These are phyloP conservation scores for Euphydryas editha DNA, from an alignment of 2,888 invertebrate species.

Conservation along the genomic window DNA sequence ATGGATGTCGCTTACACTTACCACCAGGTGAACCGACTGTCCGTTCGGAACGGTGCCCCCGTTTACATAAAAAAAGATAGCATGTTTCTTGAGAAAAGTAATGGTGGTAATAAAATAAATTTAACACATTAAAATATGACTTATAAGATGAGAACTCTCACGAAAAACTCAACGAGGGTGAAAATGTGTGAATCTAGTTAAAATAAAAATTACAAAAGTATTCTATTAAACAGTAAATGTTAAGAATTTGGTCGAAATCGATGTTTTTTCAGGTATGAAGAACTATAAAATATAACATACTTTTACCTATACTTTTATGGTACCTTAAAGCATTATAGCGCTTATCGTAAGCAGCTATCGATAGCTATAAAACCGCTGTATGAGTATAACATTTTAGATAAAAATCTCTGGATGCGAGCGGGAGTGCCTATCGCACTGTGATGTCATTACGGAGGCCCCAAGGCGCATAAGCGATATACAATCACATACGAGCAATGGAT, in stretches of 20 bases:
- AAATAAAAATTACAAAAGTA: no score
- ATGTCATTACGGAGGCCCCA: constrained; percentile 67
- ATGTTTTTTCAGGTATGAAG: neutral
- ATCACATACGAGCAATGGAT: constrained; percentile 46
- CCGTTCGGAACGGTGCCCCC: no score
- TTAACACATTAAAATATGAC: no score
- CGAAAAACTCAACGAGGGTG: no score
- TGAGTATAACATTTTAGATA: constrained; percentile 58
- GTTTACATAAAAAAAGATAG: no score
- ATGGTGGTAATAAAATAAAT: no score
- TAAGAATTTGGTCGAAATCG: neutral
- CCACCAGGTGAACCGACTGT: no score
- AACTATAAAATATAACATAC: neutral
- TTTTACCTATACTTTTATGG: constrained; percentile 14
- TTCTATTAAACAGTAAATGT: no score
- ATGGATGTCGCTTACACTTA: no score
- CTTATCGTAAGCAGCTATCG: constrained; percentile 39
- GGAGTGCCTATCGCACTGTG: constrained; percentile 70
- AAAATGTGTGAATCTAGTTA: no score
- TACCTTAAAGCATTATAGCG: constrained; percentile 28
- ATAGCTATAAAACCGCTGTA: constrained; percentile 41
- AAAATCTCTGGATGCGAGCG: constrained; percentile 59
- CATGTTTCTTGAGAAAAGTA: no score
- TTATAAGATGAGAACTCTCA: no score
- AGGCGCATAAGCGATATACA: constrained; percentile 54